A percentile compares a stretch with the other conserved stretches of the same genome.
phyloP scores from a whole-genome alignment of 35 echinoderm and acorn worm species.

The Ophiothrix spiculata region DNA sequence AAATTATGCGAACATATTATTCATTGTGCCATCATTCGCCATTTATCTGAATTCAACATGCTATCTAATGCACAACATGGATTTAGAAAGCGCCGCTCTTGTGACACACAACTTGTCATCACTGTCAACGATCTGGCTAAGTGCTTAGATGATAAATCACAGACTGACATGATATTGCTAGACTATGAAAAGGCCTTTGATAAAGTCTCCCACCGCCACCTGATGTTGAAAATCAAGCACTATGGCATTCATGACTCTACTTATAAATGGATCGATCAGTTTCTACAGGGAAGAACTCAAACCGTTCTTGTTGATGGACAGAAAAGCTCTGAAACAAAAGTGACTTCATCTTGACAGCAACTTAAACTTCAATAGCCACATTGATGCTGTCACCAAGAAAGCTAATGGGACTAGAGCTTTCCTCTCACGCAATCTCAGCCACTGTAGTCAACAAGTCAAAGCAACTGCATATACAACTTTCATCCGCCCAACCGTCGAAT shows the following conservation, averaged over 20 bases:
- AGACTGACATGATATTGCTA: constrained; percentile 16
- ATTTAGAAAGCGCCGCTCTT: constrained; percentile 42
- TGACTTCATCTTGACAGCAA: constrained; percentile 15
- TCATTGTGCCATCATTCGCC: constrained; percentile 31
- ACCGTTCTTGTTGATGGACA: constrained; percentile 29
- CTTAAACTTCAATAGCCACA: not conserved
- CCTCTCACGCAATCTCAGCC: not conserved
- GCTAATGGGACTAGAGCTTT: not conserved
- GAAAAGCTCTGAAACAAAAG: not conserved
- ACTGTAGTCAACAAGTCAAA: not conserved
- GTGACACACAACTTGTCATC: constrained; percentile 29
- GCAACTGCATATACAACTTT: not conserved
- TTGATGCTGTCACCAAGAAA: not conserved
- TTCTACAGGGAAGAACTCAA: constrained; percentile 11
- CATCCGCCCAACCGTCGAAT: constrained; percentile 28
- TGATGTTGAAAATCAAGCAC: constrained; percentile 1
- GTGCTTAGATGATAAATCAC: not conserved
- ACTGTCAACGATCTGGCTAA: constrained; percentile 42
- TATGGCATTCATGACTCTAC: constrained; percentile 10
- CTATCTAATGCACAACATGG: constrained; percentile 32
- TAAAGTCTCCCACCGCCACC: constrained; percentile 10
- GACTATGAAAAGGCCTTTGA: constrained; percentile 19
- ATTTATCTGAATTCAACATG: constrained; percentile 15
- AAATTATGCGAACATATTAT: constrained; percentile 51
- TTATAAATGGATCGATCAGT: constrained; percentile 32